Evolutionary conservation across 2,797 vertebrate species (phyloP), one percentile per base, ranked within the genome.

Genomic region (Neosalanx taihuensis): DNA sequence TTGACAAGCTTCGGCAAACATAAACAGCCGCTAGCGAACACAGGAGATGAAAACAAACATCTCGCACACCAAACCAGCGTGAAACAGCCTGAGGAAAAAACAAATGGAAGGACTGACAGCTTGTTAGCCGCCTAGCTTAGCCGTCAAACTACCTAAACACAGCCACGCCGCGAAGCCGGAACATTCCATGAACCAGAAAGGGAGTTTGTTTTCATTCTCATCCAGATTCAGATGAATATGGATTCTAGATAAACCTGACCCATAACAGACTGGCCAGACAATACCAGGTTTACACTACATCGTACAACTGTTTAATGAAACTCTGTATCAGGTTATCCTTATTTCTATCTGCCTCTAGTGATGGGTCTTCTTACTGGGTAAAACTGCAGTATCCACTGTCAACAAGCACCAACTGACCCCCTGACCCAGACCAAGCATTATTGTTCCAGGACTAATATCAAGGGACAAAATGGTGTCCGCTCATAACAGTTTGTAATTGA

Each of bases 11-110:
- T 51, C n/a, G 1, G 62, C 20, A 67, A 6, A 60, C 4, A 69
- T 49, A 71, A 83, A 80, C 73, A 77, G n/a, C n/a, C 33, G 7
- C 0, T 6, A 7, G 29, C 29, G 33, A 62, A 62, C 15, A 6
- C 60, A 62, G 35, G 37, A 13, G 37, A 23, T 65, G 20, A 41
- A 41, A 65, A 65, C 33, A 65, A 23, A 20, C 63, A 12, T 10
- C n/a, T 29, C 15, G 23, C 20, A 64, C 62, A 65, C 63, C 29
- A 37, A 31, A 15, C 12, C 15, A 58, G 67, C 57, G 15, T 31
- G n/a, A 72, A 62, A 68, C 61, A 53, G n/a, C n/a, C 31, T 30
- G 46, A 62, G 31, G 35, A 10, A 46, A 59, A 35, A 62, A 15
- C 30, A 4, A 59, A 59, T 29, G 20, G 20, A 15, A 23, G 29